Evolutionary conservation across 2,113 vertebrate genomes (phyloP), one percentile per base, ranked within the genome.

Genomic region (Dasyurus viverrinus): DNA sequence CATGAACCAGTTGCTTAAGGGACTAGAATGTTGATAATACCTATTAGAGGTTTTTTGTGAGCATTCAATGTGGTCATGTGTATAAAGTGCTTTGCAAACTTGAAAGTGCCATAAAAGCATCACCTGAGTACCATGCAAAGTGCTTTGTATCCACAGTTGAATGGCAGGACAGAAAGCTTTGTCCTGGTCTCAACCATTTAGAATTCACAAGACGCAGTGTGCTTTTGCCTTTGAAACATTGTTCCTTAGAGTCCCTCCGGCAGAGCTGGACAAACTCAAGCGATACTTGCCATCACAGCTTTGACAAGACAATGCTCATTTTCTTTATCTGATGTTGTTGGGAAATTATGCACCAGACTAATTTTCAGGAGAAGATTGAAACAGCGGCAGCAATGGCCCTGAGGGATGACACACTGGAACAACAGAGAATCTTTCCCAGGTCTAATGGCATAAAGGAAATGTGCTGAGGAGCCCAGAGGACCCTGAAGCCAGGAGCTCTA

Each of bases 291-390:
- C n/a, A 84, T 84, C 68, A 84, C 68, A 84, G 68, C n/a, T 84
- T 42, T 84, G 68, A 84, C 68, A 84, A 84, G 68, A 84, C 68
- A 84, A 84, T 84, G 68, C n/a, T 19, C 68, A 84, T 84, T 84
- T 84, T 84, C 68, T 19, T 84, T 84, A 84, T 84, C 68, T 84
- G 68, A 84, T 84, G 68, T 84, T 84, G 68, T 23, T 84, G 68
- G 68, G n/a, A 84, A 84, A 84, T 84, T 84, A 84, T 84, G 68
- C 68, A 84, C 68, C 68, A 84, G 68, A 84, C n/a, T 84, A 84
- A 84, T 84, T 84, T 84, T 84, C 68, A 6, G 19, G n/a, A 84
- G 68, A 84, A 84, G 68, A 84, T 84, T 84, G 68, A 84, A 84
- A 84, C 36, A 42, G 68, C n/a, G 0, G 68, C 68, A 42, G n/a